Evolutionary conservation across 1,140 invertebrate genomes (phyloP).

Genomic region (Drosophila ercepeae): DNA sequence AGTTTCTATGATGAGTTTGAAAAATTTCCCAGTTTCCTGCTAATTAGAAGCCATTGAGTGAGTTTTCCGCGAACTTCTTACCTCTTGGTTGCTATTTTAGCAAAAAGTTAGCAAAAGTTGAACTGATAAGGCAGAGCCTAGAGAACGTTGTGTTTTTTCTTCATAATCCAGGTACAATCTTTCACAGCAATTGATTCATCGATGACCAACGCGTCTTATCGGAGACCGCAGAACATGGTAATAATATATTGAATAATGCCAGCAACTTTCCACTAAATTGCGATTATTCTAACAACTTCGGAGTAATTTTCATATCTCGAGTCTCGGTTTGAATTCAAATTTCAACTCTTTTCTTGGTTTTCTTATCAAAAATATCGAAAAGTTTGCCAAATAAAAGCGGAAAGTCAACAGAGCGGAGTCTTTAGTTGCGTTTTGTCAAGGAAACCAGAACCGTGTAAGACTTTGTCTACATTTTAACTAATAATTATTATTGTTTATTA

Average conservation of each 20-base stretch:
- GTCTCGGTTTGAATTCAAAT: too few relatives aligned
- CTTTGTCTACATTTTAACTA: background rate
- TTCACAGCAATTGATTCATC: constrained; percentile 62
- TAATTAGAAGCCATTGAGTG: background rate
- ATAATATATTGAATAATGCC: constrained; percentile 26
- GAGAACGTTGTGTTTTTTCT: constrained; percentile 22
- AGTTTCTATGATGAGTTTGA: too few relatives aligned
- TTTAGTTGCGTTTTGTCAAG: constrained; percentile 20
- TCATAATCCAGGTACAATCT: constrained; percentile 47
- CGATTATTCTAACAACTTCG: constrained; percentile 50
- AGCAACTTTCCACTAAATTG: constrained; percentile 37
- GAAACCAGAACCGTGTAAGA: too few relatives aligned
- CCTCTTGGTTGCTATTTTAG: constrained; percentile 22
- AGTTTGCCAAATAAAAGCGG: constrained; percentile 18
- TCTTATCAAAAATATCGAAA: constrained; percentile 29
- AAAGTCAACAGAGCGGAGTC: background rate
- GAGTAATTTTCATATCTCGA: constrained; percentile 53
- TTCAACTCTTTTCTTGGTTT: background rate
- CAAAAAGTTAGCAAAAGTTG: constrained; percentile 22
- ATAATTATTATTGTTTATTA: background rate
- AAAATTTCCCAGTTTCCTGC: constrained; percentile 18
- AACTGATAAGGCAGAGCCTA: constrained; percentile 40
- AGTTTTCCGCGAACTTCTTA: constrained; percentile 25
- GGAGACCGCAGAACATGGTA: constrained; percentile 33
- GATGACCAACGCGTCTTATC: constrained; percentile 24